Percentiles rank a stretch among this genome's conserved stretches.
Evolutionary conservation across 2,113 vertebrate species (phyloP).

Genomic region (Neolamprologus brichardi): DNA sequence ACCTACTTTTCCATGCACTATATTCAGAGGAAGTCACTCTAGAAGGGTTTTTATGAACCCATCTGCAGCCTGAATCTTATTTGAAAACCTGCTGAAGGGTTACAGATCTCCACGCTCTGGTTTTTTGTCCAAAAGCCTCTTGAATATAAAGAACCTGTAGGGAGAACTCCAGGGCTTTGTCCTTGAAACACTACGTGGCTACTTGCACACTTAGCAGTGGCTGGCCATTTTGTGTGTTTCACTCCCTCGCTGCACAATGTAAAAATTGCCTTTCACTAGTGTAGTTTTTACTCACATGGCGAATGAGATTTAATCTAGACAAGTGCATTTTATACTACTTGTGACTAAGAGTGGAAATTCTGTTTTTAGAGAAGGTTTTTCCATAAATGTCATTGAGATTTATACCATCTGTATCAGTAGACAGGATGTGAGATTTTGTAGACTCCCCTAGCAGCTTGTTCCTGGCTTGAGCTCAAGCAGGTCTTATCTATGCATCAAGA

Average conservation of each 20-base stretch:
- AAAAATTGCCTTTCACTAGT: background rate
- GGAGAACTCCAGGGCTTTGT: slow-evolving; percentile 2
- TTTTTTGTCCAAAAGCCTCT: slow-evolving; percentile 17
- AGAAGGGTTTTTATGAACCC: slow-evolving; percentile 27
- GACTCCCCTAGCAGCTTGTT: slow-evolving; percentile 33
- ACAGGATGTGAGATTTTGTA: slow-evolving; percentile 9
- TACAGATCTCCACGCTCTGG: background rate
- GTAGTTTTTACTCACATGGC: background rate
- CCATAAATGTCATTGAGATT: slow-evolving; percentile 16
- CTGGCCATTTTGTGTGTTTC: background rate
- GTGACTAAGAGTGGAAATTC: background rate
- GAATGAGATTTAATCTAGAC: slow-evolving; percentile 1
- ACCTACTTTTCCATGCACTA: slow-evolving; percentile 10
- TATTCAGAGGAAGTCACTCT: background rate
- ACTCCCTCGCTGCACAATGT: background rate
- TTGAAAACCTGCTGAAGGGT: slow-evolving; percentile 20
- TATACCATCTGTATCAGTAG: slow-evolving; percentile 9
- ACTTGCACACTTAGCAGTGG: background rate
- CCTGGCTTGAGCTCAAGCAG: slow-evolving; percentile 14
- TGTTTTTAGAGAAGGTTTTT: background rate
- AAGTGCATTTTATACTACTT: background rate
- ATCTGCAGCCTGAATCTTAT: slow-evolving; percentile 4
- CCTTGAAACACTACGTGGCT: background rate
- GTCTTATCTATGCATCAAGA: slow-evolving; percentile 58
- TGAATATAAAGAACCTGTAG: slow-evolving; percentile 29